These are phyloP conservation scores for Danio rerio DNA, from an alignment of 2,113 vertebrate genomes.

Conservation along the genomic window DNA sequence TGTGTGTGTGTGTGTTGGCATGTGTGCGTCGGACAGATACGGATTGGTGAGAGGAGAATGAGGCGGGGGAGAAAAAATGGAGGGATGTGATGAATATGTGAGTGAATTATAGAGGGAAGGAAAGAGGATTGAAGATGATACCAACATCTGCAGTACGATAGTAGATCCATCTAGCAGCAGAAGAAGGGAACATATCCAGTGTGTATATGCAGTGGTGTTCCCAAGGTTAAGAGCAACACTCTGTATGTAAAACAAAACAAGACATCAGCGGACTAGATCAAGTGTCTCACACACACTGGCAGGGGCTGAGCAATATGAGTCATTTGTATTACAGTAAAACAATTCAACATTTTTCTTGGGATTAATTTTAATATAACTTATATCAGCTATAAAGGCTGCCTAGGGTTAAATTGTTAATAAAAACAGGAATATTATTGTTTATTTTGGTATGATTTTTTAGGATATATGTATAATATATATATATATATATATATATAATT, in stretches of 20 bases:
- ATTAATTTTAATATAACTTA: too few species aligned
- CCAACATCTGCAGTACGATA: constrained; percentile 45
- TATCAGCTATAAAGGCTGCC: too few species aligned
- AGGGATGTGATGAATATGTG: constrained; percentile 54
- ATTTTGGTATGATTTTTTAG: too few species aligned
- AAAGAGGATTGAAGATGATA: constrained; percentile 24
- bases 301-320: background rate
- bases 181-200: background rate
- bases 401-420: too few species aligned
- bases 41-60: constrained; percentile 47
- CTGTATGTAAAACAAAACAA: constrained; percentile 10
- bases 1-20: constrained; percentile 39
- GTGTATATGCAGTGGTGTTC: background rate
- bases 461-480: too few species aligned
- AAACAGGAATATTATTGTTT: too few species aligned
- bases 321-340: too few species aligned
- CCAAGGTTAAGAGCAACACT: constrained; percentile 7
- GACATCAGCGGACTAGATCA: constrained; percentile 3
- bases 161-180: constrained; percentile 30
- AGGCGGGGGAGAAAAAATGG: constrained; percentile 49
- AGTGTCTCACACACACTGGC: background rate
- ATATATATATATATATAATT: too few species aligned
- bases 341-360: too few species aligned
- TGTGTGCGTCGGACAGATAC: constrained; percentile 41
- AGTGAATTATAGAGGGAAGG: constrained; percentile 45